Evolutionary conservation across 2,113 vertebrate species (phyloP).

Genomic region (Brienomyrus longianalis): DNA sequence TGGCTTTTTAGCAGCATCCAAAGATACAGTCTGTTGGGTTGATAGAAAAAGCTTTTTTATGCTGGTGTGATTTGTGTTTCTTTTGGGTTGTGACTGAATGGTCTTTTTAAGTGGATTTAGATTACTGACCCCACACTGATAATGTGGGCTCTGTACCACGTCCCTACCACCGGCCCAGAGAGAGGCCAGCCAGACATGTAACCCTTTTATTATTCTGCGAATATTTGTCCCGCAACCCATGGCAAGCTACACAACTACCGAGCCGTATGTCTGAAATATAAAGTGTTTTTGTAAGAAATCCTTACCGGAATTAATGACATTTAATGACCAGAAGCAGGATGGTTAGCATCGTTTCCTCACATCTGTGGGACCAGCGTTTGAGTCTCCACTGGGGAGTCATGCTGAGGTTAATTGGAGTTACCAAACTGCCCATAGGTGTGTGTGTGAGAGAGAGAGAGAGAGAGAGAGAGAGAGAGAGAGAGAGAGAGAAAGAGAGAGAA

Average conservation of each 20-base stretch:
- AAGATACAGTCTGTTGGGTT: not conserved
- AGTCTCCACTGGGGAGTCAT: no score
- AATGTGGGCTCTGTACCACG: not conserved
- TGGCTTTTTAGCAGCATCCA: not conserved
- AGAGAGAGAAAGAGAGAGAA: no score
- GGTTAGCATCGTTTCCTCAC: no score
- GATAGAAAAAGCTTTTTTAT: not conserved
- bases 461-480: no score
- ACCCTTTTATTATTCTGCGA: not conserved
- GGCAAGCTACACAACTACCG: not conserved
- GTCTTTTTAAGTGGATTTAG: not conserved
- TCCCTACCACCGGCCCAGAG: not conserved
- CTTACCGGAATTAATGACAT: not conserved
- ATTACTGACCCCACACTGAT: not conserved
- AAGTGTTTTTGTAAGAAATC: not conserved
- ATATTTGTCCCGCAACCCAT: not conserved
- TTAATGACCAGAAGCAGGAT: no score
- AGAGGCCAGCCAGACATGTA: not conserved
- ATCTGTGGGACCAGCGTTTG: no score
- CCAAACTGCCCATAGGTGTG: no score
- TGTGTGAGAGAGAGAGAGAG: no score
- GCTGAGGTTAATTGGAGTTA: no score
- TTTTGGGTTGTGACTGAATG: not conserved
- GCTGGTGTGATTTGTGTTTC: not conserved
- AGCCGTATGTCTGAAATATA: not conserved